Percentiles rank a stretch among this genome's conserved stretches.
These are phyloP conservation scores for Rhinella marina DNA, from an alignment of 2,797 vertebrate species.

Conservation along the genomic window DNA sequence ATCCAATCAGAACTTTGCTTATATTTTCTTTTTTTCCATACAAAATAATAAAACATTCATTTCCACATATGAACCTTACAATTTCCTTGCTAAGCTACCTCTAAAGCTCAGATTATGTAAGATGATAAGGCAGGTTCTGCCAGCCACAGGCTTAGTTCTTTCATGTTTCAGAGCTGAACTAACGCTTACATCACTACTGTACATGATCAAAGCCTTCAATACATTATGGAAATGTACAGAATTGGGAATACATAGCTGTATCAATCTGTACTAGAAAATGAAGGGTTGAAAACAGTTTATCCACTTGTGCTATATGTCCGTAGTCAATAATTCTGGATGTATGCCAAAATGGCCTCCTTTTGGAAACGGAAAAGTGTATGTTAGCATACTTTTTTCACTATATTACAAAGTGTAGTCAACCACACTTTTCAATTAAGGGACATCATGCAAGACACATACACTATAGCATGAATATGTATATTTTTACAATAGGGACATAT, in stretches of 20 bases:
- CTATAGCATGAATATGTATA: too few relatives aligned
- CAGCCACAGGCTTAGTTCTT: slow-evolving; percentile 18
- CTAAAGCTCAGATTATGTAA: slow-evolving; percentile 17
- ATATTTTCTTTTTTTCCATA: too few relatives aligned
- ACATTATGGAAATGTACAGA: background rate
- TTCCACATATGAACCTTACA: slow-evolving; percentile 17
- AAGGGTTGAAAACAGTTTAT: background rate
- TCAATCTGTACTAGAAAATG: background rate
- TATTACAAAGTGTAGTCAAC: too few relatives aligned
- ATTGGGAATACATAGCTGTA: slow-evolving; percentile 1
- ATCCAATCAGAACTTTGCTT: too few relatives aligned
- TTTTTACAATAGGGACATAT: too few relatives aligned
- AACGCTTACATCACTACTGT: slow-evolving; percentile 9
- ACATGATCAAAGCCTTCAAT: slow-evolving; percentile 30
- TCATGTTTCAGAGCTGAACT: slow-evolving; percentile 40
- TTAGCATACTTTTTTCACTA: too few relatives aligned
- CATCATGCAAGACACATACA: too few relatives aligned
- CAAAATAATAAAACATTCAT: background rate
- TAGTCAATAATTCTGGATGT: too few relatives aligned
- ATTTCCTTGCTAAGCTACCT: slow-evolving; percentile 17
- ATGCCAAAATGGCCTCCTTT: too few relatives aligned
- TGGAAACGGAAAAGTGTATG: too few relatives aligned
- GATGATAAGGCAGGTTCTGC: slow-evolving; percentile 25
- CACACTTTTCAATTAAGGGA: too few relatives aligned
- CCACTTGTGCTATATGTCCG: too few relatives aligned